These are phyloP conservation scores for Holcopasites calliopsidis DNA, from an alignment of 1,140 invertebrate genomes.

Conservation along the genomic window DNA sequence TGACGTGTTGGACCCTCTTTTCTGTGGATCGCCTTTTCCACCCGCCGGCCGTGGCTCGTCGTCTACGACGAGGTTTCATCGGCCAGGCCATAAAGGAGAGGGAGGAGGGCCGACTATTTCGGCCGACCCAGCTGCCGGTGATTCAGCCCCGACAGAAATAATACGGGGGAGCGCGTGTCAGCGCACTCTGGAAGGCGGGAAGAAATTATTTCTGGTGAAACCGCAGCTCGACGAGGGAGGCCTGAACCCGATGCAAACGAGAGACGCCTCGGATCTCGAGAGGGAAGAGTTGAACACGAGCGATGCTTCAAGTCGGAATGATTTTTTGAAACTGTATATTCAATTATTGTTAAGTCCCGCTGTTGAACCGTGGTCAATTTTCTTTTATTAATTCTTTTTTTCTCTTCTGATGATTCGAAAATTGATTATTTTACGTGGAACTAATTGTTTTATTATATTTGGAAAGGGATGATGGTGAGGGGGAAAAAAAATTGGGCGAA, in stretches of 20 bases:
- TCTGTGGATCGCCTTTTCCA: conserved; percentile 24
- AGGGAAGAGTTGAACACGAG: no score
- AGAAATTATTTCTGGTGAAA: conserved; percentile 62
- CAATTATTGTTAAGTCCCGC: no score
- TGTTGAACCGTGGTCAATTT: not conserved
- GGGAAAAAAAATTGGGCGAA: not conserved
- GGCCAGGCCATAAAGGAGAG: conserved; percentile 16
- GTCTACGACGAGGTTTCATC: not conserved
- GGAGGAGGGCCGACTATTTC: conserved; percentile 63
- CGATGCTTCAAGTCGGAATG: no score
- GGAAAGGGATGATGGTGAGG: not conserved
- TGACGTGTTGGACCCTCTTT: conserved; percentile 16
- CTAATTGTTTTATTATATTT: not conserved
- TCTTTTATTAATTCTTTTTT: no score
- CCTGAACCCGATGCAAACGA: not conserved
- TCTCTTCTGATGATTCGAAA: not conserved
- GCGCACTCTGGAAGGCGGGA: conserved; percentile 69
- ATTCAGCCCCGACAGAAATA: conserved; percentile 74
- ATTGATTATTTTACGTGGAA: not conserved
- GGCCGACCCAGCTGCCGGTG: conserved; percentile 68
- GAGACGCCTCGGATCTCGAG: no score
- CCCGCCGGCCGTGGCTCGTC: not conserved
- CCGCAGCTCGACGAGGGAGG: conserved; percentile 22
- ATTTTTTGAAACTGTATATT: no score
- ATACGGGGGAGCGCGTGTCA: conserved; percentile 66